Base-by-base conservation (phyloP, 2,888 invertebrate genomes). In the Dryocosmus kuriphilus region DNA sequence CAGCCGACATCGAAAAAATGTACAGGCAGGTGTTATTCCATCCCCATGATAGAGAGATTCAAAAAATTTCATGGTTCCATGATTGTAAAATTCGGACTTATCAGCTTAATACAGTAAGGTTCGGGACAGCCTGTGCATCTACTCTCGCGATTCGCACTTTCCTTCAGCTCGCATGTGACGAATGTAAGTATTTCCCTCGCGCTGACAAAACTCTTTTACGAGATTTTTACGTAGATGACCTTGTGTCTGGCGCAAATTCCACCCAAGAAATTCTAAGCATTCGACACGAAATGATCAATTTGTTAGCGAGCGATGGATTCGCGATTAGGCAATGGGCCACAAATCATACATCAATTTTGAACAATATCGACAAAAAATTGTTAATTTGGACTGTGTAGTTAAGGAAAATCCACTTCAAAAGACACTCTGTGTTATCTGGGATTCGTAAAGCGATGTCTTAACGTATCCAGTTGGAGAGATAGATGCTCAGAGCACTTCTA, bases 251-350 rank as follows among this genome's bases (percentile, higher is more conserved):
- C n/a, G n/a, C n/a, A n/a, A n/a, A n/a, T n/a, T n/a, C n/a, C n/a
- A n/a, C n/a, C n/a, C n/a, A n/a, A n/a, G n/a, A n/a, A n/a, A n/a
- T n/a, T n/a, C 32, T 57, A 1, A 11, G 9, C 24, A 24, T 35
- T 3, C 57, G 60, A 1, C 22, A 57, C 14, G 35, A 74, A 32
- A 55, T 82, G 77, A 27, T 83, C 75, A 22, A 67, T 6, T 35
- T 67, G 14, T 8, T 67, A n/a, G n/a, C 3, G 19, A 11, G 22
- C 0, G 60, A 9, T 32, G 32, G 32, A 5, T 32, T 32, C 32
- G 32, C 32, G 7, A 32, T 32, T 8, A 32, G 32, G 8, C 84
- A 86, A 78, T 88, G 86, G 85, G 67, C 81, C 0, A 80, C 85
- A 0, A 86, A 85, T 63, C 75, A 76, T 27, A 14, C 7, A 9